These are phyloP conservation scores for Nyctereutes procyonoides DNA, from an alignment of 2,113 vertebrate species.

Conservation along the genomic window DNA sequence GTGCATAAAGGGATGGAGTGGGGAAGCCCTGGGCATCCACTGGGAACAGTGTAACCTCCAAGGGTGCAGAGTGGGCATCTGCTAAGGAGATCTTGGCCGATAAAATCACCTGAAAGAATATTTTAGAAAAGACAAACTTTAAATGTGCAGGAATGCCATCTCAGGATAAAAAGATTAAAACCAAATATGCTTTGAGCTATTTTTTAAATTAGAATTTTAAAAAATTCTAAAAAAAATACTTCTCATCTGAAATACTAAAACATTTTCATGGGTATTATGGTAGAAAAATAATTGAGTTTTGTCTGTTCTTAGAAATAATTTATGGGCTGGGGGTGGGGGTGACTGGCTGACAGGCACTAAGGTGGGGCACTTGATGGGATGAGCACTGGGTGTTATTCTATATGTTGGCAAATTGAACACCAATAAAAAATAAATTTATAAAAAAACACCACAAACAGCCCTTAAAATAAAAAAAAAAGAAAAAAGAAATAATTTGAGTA, in stretches of 20 bases:
- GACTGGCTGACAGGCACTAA: too few relatives aligned
- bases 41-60: not conserved
- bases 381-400: too few relatives aligned
- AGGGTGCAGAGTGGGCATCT: not conserved
- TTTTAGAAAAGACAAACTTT: not conserved
- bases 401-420: too few relatives aligned
- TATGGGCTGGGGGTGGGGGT: too few relatives aligned
- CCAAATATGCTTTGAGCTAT: not conserved
- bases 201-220: conserved; percentile 40
- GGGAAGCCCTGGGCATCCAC: not conserved
- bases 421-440: too few relatives aligned
- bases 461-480: too few relatives aligned
- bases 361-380: too few relatives aligned
- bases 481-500: not conserved
- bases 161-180: not conserved
- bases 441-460: too few relatives aligned
- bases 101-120: not conserved
- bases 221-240: not conserved
- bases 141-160: not conserved
- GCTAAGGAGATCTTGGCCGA: not conserved
- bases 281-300: not conserved
- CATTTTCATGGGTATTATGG: not conserved
- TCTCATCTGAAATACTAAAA: not conserved
- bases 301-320: not conserved
- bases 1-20: not conserved